These are phyloP conservation scores for Tympanuchus pallidicinctus DNA, from an alignment of 2,113 vertebrate genomes.

Conservation along the genomic window DNA sequence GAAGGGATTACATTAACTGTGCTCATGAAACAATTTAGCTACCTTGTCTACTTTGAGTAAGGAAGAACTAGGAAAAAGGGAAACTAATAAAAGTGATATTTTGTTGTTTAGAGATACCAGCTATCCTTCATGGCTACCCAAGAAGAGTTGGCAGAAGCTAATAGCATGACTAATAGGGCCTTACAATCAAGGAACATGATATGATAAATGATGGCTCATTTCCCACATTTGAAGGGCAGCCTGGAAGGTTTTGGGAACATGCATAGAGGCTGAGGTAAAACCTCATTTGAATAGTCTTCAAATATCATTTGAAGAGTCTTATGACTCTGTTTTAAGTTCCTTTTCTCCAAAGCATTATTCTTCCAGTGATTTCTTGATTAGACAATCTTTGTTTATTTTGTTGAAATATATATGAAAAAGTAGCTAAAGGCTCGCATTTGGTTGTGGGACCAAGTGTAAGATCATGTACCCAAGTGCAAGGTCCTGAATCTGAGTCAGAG, in stretches of 20 bases:
- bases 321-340: neutral
- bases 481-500: neutral
- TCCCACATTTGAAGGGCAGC: neutral
- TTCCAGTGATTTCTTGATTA: neutral
- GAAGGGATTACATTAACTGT: neutral
- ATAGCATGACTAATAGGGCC: slow-evolving; percentile 18
- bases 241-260: neutral
- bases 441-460: neutral
- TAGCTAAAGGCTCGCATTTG: neutral
- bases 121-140: slow-evolving; percentile 41
- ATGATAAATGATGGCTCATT: slow-evolving; percentile 43
- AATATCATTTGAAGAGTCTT: neutral
- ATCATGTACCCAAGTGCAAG: neutral
- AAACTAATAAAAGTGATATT: neutral
- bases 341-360: neutral
- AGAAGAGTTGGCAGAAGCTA: slow-evolving; percentile 50
- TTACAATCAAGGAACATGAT: slow-evolving; percentile 14
- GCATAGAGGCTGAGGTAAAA: neutral
- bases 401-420: neutral
- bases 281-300: neutral
- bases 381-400: neutral
- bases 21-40: neutral
- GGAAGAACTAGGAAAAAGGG: neutral
- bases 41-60: neutral
- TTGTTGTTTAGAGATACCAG: neutral